phyloP scores from a whole-genome alignment of 2,113 vertebrate species.

The Pseudorectes ferrugineus region DNA sequence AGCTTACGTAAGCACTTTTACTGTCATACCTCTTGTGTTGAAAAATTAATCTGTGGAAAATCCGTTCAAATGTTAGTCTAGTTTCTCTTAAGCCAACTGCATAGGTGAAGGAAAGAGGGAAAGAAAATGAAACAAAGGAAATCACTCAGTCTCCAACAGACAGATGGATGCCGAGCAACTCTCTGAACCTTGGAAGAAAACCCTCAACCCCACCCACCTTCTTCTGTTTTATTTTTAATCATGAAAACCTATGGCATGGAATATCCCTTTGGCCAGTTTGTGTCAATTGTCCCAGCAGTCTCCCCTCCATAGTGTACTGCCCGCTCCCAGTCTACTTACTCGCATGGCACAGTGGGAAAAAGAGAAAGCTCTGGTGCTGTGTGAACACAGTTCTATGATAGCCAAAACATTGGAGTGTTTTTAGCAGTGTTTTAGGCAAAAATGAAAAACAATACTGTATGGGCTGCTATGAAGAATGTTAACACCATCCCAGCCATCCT shows the following conservation, averaged over 20 bases:
- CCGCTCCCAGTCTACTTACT: not conserved
- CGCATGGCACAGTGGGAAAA: not conserved
- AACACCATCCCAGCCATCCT: not conserved
- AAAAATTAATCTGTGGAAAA: not conserved
- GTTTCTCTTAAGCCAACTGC: not conserved
- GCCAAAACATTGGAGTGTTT: not conserved
- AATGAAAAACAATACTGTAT: not conserved
- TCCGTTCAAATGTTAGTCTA: not conserved
- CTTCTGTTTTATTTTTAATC: not conserved
- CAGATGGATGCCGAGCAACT: not conserved
- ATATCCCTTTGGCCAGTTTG: not conserved
- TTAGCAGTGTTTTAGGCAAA: not conserved
- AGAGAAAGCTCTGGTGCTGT: not conserved
- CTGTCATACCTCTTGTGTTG: not conserved
- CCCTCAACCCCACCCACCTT: accelerated
- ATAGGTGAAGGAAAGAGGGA: not conserved
- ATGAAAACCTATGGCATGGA: not conserved
- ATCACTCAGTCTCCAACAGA: not conserved
- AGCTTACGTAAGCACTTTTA: not conserved
- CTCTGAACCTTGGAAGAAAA: not conserved
- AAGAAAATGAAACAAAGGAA: not conserved
- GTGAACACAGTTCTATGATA: accelerated
- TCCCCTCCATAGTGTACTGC: not conserved
- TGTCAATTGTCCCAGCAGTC: not conserved
- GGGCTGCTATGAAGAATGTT: not conserved